A percentile compares a stretch with the other conserved stretches of the same genome.
Conservation (phyloP, 2,797 vertebrate species). For the Clarias pachynema region DNA sequence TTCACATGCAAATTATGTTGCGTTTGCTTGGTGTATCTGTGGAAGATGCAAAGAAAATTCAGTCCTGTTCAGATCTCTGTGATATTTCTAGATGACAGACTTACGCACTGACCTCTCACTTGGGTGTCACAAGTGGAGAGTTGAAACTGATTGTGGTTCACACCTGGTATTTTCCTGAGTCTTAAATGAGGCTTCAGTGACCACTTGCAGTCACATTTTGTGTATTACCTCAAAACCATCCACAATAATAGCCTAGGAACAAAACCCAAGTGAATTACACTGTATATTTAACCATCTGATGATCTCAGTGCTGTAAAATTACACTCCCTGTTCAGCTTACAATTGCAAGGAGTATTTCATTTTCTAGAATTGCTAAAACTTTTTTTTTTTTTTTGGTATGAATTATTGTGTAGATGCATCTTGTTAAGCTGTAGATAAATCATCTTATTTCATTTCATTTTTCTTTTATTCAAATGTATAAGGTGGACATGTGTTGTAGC, state of each 20-base stretch:
- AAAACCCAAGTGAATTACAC: not conserved
- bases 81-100: slow-evolving; percentile 25
- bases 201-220: not conserved
- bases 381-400: not conserved
- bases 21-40: not conserved
- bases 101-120: slow-evolving; percentile 12
- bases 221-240: not conserved
- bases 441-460: not conserved
- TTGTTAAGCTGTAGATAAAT: not conserved
- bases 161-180: not conserved
- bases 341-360: not conserved
- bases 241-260: not conserved
- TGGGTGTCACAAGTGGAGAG: not conserved
- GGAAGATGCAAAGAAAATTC: not conserved
- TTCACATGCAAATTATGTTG: not conserved
- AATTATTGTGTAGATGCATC: not conserved
- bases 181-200: not conserved
- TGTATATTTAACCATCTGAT: not conserved
- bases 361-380: not conserved
- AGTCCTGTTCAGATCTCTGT: not conserved
- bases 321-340: not conserved
- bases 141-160: not conserved
- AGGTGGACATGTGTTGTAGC: no score
- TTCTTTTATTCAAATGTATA: no score
- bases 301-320: not conserved